A percentile compares a stretch with the other conserved stretches of the same genome.
These are phyloP conservation scores for Amia ocellicauda DNA, from an alignment of 2,113 vertebrate genomes.

Conservation along the genomic window DNA sequence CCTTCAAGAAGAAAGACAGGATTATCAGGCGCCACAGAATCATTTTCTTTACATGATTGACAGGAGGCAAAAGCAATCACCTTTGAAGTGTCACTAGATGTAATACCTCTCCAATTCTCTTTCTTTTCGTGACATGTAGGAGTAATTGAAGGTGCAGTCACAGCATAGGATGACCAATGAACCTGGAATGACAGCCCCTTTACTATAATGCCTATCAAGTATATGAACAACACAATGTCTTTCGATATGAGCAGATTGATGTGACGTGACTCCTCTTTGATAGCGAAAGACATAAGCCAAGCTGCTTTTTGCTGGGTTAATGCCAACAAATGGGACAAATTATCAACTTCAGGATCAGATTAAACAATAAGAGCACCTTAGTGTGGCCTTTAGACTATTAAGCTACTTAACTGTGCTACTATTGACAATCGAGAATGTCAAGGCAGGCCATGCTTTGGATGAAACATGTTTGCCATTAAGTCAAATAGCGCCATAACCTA, in stretches of 20 bases:
- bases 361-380: not conserved
- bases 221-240: constrained; percentile 40
- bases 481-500: too few relatives aligned
- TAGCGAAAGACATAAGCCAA: constrained; percentile 12
- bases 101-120: constrained; percentile 59
- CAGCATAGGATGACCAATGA: constrained; percentile 59
- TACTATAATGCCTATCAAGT: constrained; percentile 44
- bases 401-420: not conserved
- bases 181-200: constrained; percentile 50
- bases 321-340: not conserved
- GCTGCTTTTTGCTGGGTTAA: not conserved
- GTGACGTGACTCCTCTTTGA: constrained; percentile 21
- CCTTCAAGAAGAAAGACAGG: constrained; percentile 61
- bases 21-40: constrained; percentile 59
- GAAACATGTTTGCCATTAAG: not conserved
- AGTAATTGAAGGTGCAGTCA: constrained; percentile 63
- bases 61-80: constrained; percentile 67
- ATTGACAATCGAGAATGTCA: not conserved
- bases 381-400: not conserved
- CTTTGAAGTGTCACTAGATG: constrained; percentile 64
- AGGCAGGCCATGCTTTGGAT: not conserved
- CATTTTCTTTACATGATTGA: constrained; percentile 70
- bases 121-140: constrained; percentile 56
- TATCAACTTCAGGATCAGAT: not conserved
- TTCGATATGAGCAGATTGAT: constrained; percentile 24